Base-by-base conservation (phyloP, 2,888 invertebrate genomes). In the Drosophila yooni region DNA sequence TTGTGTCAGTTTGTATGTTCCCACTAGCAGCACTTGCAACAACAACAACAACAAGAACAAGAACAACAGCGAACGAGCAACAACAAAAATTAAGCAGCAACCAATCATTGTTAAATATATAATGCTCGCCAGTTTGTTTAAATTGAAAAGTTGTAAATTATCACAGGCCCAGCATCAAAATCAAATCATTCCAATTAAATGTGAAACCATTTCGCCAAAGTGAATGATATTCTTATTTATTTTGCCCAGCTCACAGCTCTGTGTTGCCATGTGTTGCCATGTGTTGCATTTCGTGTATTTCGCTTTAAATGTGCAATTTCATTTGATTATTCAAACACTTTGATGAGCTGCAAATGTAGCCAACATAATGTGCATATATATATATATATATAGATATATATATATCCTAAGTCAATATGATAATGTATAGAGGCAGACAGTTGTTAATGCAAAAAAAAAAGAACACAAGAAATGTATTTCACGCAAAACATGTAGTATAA, bases 111-210 rank as follows among this genome's bases (percentile, higher is more conserved):
- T 81, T 84, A 81, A 78, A 74, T 85, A 74, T 83, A 80, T 75
- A 79, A 81, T 83, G 88, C 85, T 68, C 72, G 72, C 75, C 69
- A 76, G 83, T 85, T 79, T 85, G 85, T 81, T 88, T 71, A 88
- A 88, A 88, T 85, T 85, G 85, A 85, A 85, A 86, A 88, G 88
- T 88, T 88, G 72, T 81, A 85, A 85, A 88, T 86, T 88, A 85
- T 85, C 85, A 71, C 74, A 29, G 80, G 79, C 80, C 54, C 77
- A 70, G 88, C 88, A 88, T 89, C 88, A 85, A 69, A 82, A 70
- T 63, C 83, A 81, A 90, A 90, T 91, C 89, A 85, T 92, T 92
- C 92, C 92, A 93, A 93, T 93, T 93, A 93, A 93, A 93, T 93
- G 92, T 92, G 91, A 91, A 92, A 92, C 91, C 92, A 92, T 91